Conservation (phyloP, 2,113 vertebrate genomes). For the Pitta sordida region DNA sequence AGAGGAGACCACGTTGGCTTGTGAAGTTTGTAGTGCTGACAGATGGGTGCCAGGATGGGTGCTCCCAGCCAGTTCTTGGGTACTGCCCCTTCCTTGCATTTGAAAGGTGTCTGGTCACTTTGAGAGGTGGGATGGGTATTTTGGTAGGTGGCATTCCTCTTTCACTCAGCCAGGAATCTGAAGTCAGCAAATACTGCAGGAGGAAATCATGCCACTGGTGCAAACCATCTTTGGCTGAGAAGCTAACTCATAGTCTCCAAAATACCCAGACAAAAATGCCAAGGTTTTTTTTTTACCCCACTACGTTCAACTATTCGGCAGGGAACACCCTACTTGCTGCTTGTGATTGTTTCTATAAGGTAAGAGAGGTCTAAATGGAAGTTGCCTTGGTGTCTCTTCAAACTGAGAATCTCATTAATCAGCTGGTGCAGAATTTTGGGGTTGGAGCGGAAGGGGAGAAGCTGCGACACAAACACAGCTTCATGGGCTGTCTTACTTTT, state of each 20-base stretch:
- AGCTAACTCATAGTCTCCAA: neutral
- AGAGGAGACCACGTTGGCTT: rapidly evolving
- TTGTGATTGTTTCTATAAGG: neutral
- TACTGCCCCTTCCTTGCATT: neutral
- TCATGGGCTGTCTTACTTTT: neutral
- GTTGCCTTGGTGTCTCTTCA: neutral
- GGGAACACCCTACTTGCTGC: neutral
- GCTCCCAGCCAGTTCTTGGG: neutral
- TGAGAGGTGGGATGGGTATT: neutral
- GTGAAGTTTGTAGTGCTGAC: rapidly evolving
- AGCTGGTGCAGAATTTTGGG: neutral
- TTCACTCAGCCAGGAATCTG: neutral
- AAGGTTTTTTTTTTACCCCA: neutral
- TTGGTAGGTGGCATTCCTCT: neutral
- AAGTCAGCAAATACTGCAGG: neutral
- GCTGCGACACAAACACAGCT: neutral
- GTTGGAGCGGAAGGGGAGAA: neutral
- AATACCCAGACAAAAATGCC: neutral
- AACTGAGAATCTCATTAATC: neutral
- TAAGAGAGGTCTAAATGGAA: neutral
- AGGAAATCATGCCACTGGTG: neutral
- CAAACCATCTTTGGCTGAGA: neutral
- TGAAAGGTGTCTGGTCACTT: neutral
- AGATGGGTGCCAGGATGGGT: neutral
- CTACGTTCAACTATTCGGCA: neutral